Conservation (phyloP, 1,140 invertebrate genomes). For the Protaetia brevitarsis region DNA sequence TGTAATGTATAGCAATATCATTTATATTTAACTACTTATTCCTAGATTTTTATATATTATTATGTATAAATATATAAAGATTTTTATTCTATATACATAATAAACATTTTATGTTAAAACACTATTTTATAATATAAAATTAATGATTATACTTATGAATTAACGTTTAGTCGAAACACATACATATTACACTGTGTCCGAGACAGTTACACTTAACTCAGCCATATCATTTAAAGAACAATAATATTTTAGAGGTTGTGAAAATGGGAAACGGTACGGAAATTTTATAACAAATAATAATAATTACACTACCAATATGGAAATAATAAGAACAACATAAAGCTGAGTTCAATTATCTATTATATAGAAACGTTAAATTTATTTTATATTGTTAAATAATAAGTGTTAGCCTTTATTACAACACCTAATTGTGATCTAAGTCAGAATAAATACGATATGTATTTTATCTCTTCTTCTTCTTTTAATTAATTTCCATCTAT, state of each 20-base stretch:
- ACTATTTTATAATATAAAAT: too few species aligned
- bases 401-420: constrained; percentile 10
- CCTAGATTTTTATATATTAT: constrained; percentile 13
- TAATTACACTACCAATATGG: not conserved
- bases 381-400: not conserved
- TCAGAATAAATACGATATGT: constrained; percentile 19
- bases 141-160: too few species aligned
- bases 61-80: not conserved
- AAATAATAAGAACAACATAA: constrained; percentile 5
- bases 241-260: constrained; percentile 11
- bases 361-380: not conserved
- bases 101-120: constrained; percentile 4
- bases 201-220: not conserved
- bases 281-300: not conserved
- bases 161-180: too few species aligned
- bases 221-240: constrained; percentile 10
- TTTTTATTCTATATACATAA: not conserved
- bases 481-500: not conserved
- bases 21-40: constrained; percentile 22
- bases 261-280: not conserved
- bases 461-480: not conserved
- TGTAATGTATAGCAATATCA: constrained; percentile 18
- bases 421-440: constrained; percentile 22
- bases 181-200: constrained; percentile 2
- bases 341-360: not conserved